Percentiles rank a stretch among this genome's conserved stretches.
Evolutionary conservation across 2,888 invertebrate genomes (phyloP).

Genomic region (Toxonevra muliebris): DNA sequence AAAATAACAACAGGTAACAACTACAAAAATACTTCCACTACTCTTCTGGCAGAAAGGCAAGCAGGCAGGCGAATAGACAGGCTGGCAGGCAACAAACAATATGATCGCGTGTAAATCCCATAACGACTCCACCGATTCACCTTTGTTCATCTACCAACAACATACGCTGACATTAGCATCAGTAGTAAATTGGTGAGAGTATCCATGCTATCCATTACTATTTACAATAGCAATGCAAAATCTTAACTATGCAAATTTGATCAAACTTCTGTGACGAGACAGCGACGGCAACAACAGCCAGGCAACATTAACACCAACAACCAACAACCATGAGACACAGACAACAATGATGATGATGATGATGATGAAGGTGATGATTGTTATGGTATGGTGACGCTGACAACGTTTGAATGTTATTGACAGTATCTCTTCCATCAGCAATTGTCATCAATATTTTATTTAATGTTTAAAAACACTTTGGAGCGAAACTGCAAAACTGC

Average conservation of each 20-base stretch:
- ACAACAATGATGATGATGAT: conserved; percentile 1
- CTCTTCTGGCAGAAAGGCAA: background rate
- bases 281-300: conserved; percentile 13
- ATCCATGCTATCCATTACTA: no score
- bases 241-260: conserved; percentile 15
- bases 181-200: no score
- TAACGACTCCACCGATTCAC: background rate
- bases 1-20: no score
- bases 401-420: no score
- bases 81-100: conserved; percentile 3
- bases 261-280: background rate
- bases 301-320: background rate
- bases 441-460: no score
- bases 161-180: background rate
- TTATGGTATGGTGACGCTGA: no score
- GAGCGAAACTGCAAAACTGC: no score
- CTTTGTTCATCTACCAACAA: conserved; percentile 3
- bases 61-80: conserved; percentile 2
- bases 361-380: background rate
- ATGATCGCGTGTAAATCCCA: conserved; percentile 5
- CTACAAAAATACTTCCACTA: no score
- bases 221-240: background rate
- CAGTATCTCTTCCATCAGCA: no score
- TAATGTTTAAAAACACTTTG: no score
- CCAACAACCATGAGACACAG: background rate